These are phyloP conservation scores for Synergus laeviventris DNA, from an alignment of 2,888 invertebrate genomes.

Conservation along the genomic window DNA sequence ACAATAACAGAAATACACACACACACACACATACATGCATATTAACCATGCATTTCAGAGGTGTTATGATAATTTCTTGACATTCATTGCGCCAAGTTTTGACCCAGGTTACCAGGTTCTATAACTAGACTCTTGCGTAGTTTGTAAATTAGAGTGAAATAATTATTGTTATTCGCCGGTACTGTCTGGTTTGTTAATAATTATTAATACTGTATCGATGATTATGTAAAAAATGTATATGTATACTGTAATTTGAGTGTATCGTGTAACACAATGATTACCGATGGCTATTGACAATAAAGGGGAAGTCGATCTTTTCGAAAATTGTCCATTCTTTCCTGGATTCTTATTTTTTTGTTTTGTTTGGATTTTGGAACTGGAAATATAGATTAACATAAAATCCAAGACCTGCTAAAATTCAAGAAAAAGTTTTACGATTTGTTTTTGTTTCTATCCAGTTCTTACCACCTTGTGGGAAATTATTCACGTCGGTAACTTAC, in stretches of 20 bases:
- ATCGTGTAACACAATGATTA: conserved; percentile 71
- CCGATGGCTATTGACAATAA: conserved; percentile 73
- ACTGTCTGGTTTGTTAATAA: conserved; percentile 73
- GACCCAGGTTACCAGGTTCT: conserved; percentile 19
- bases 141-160: conserved; percentile 49
- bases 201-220: conserved; percentile 64
- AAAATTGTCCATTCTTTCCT: conserved; percentile 51
- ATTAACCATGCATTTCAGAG: conserved; percentile 5
- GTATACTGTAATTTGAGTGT: conserved; percentile 74
- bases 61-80: conserved; percentile 14
- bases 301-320: conserved; percentile 73
- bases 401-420: too few relatives aligned
- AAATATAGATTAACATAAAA: too few relatives aligned
- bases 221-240: conserved; percentile 75
- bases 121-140: conserved; percentile 49
- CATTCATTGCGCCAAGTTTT: conserved; percentile 3
- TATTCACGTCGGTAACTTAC: too few relatives aligned
- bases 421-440: too few relatives aligned
- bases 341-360: not conserved
- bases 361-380: not conserved
- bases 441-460: too few relatives aligned
- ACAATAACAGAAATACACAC: conserved; percentile 1
- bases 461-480: too few relatives aligned
- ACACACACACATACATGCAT: not conserved
- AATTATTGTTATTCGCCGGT: conserved; percentile 70